Conservation (phyloP, 2,888 invertebrate species). For the Meghimatium bilineatum region DNA sequence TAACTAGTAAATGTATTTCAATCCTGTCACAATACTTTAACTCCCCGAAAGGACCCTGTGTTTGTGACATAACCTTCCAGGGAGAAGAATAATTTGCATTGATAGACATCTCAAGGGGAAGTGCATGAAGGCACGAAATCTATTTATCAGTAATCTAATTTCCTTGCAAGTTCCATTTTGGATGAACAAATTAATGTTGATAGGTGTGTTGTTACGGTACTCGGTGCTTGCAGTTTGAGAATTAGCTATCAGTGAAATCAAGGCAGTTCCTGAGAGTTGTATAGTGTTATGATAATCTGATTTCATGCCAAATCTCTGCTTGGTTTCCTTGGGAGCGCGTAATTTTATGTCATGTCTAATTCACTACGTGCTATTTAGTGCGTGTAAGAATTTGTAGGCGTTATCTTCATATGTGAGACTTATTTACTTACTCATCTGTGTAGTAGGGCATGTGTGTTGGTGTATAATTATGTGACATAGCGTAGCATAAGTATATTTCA, state of each 20-base stretch:
- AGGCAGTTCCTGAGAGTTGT: neutral
- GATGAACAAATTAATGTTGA: slow-evolving; percentile 47
- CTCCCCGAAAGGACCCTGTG: slow-evolving; percentile 5
- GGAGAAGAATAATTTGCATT: slow-evolving; percentile 56
- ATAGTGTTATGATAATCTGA: slow-evolving; percentile 34
- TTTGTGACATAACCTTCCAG: neutral
- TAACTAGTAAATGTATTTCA: slow-evolving; percentile 32
- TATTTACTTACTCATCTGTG: too few species aligned
- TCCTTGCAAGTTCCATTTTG: slow-evolving; percentile 47
- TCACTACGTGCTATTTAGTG: too few species aligned
- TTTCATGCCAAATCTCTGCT: slow-evolving; percentile 38
- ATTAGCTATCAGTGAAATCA: slow-evolving; percentile 55
- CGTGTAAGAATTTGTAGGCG: too few species aligned
- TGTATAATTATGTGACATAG: too few species aligned
- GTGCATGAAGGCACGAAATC: slow-evolving; percentile 50
- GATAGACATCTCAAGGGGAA: slow-evolving; percentile 50
- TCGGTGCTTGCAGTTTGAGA: slow-evolving; percentile 50
- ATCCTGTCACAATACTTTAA: slow-evolving; percentile 26
- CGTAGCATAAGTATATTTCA: too few species aligned
- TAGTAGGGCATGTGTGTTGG: too few species aligned
- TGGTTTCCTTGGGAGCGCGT: neutral
- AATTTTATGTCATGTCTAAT: neutral
- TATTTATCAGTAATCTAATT: slow-evolving; percentile 58
- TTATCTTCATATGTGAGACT: too few species aligned
- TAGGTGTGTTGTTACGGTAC: slow-evolving; percentile 51